These are phyloP conservation scores for Atrina japonica DNA, from an alignment of 2,888 invertebrate species.

Conservation along the genomic window DNA sequence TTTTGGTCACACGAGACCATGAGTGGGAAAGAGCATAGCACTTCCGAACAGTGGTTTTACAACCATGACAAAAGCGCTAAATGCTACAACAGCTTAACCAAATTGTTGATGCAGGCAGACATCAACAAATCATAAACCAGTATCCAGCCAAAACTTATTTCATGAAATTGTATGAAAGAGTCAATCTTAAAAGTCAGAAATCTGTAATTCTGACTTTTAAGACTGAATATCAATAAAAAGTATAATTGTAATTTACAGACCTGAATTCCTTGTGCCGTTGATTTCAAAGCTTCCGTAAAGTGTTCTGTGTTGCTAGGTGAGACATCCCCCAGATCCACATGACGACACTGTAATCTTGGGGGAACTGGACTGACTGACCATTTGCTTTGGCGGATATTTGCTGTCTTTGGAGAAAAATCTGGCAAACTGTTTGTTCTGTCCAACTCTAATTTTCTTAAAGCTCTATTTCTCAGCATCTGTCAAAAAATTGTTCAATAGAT, in stretches of 20 bases:
- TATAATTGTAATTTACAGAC: conserved; percentile 36
- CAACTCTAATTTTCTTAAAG: conserved; percentile 44
- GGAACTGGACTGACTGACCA: conserved; percentile 84
- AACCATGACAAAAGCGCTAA: no score
- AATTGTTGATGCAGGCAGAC: no score
- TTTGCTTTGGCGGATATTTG: conserved; percentile 80
- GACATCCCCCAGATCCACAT: conserved; percentile 65
- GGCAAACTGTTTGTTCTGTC: conserved; percentile 74
- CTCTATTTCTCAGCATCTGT: conserved; percentile 48
- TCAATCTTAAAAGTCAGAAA: no score
- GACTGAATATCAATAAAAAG: neutral
- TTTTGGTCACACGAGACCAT: no score
- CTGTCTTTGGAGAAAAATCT: conserved; percentile 82
- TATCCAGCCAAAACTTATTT: no score
- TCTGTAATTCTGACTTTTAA: no score
- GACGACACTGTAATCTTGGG: conserved; percentile 74
- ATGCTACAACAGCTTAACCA: no score
- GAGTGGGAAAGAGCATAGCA: no score
- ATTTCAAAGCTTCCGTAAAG: conserved; percentile 54
- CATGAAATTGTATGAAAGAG: no score
- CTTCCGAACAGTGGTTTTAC: no score
- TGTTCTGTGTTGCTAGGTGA: conserved; percentile 59
- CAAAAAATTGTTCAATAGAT: conserved; percentile 8
- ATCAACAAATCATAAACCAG: no score
- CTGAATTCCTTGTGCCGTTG: conserved; percentile 62